These are phyloP conservation scores for Lordiphosa fenestrarum DNA, from an alignment of 2,888 invertebrate species.

Conservation along the genomic window DNA sequence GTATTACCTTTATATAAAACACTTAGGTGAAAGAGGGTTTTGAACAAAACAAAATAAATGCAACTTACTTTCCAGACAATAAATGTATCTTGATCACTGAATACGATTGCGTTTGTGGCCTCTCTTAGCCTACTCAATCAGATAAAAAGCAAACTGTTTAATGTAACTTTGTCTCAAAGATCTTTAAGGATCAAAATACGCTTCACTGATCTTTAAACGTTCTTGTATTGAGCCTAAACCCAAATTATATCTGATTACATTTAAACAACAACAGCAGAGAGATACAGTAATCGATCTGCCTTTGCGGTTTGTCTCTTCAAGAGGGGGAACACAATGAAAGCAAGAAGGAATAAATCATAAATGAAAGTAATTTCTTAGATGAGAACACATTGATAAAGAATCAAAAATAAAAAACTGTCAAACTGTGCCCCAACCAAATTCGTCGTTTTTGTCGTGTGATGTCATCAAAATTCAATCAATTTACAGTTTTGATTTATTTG, in stretches of 20 bases:
- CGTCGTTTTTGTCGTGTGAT: constrained; percentile 29
- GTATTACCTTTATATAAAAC: no score
- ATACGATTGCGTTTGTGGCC: no score
- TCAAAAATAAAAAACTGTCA: constrained; percentile 11
- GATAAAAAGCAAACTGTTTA: constrained; percentile 1
- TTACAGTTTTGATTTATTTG: constrained; percentile 66
- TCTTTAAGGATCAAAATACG: constrained; percentile 3
- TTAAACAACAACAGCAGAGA: constrained; percentile 17
- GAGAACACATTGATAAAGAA: constrained; percentile 64
- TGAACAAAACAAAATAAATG: no score
- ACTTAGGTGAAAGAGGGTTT: no score
- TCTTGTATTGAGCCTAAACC: constrained; percentile 32
- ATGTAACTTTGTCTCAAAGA: constrained; percentile 4
- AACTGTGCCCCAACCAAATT: constrained; percentile 11
- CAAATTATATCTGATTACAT: constrained; percentile 43
- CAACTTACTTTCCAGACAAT: no score
- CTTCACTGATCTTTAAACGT: constrained; percentile 6
- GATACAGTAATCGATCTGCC: constrained; percentile 54
- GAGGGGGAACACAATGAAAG: constrained; percentile 16
- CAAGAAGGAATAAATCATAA: constrained; percentile 27
- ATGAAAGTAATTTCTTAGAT: constrained; percentile 62
- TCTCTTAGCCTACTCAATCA: no score
- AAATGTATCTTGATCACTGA: no score
- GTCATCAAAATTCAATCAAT: constrained; percentile 68
- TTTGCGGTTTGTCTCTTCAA: constrained; percentile 7